phyloP scores from a whole-genome alignment of 2,113 vertebrate genomes.

The Eudorcas thomsonii region DNA sequence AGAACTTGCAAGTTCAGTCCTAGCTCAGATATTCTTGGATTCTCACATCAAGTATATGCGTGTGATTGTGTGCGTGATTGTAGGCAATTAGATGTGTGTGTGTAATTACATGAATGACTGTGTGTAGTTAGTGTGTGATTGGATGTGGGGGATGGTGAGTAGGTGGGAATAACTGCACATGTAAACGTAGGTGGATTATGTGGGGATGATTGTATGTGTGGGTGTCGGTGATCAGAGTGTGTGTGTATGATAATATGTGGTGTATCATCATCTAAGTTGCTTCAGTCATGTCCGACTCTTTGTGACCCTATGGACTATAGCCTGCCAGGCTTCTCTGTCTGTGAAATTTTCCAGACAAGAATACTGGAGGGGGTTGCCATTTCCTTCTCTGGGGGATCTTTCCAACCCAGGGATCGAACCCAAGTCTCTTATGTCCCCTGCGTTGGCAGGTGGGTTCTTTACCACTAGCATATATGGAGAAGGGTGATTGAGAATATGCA shows the following conservation, averaged over 20 bases:
- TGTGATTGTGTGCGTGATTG: neutral
- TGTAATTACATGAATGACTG: neutral
- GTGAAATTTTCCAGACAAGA: neutral
- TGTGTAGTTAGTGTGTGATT: neutral
- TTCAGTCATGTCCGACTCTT: neutral
- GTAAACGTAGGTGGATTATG: neutral
- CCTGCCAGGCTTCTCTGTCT: neutral
- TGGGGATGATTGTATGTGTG: neutral
- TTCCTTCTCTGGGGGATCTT: neutral
- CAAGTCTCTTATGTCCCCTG: neutral
- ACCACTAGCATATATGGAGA: neutral
- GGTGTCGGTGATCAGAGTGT: neutral
- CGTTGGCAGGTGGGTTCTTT: neutral
- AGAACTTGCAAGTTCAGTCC: neutral
- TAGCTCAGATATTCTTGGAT: neutral
- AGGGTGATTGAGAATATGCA: neutral
- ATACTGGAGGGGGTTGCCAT: neutral
- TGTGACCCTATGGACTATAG: neutral
- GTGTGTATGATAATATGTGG: neutral
- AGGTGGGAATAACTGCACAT: neutral
- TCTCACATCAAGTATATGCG: neutral
- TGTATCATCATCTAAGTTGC: neutral
- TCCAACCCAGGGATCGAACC: neutral
- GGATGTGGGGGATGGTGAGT: neutral
- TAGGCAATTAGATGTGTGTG: neutral